Base-by-base conservation (phyloP, 2,797 vertebrate genomes). In the Bradypodion pumilum region DNA sequence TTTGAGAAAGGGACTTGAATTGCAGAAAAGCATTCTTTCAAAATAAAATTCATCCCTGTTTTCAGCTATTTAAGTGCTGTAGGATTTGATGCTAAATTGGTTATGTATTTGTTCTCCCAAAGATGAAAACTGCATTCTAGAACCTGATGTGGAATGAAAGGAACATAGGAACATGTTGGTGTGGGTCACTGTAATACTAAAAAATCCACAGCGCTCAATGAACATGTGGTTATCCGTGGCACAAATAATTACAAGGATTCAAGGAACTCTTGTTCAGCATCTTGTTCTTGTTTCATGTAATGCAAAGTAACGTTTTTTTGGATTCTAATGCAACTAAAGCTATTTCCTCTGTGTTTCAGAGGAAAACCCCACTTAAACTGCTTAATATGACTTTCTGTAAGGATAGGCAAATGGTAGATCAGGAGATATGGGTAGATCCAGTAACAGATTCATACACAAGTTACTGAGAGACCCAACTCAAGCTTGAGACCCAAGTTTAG, bases 41-140 rank as follows among this genome's bases (percentile, higher is more conserved):
- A n/a, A 2, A 40, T 40, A 7, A 37, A n/a, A 83, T 85, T 35
- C 70, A 2, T 85, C 74, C 87, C 86, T 4, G 88, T 89, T 91
- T 90, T 87, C 29, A 83, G 23, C 40, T 83, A 82, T 37, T 46
- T 93, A 81, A 84, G 7, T 1, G 80, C 83, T 69, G 32, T 84
- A 89, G 88, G 5, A 78, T 2, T 68, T 87, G 3, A 79, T 89
- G 1, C 42, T 85, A 75, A 88, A 79, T 83, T 77, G 89, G 5
- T 66, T 86, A 32, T 0, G 4, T 77, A 81, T 1, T 4, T 66
- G 66, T 75, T 86, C 44, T 86, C 27, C 6, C 74, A 5, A 65
- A 90, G 77, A 89, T 77, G 80, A 75, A 56, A 85, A 46, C 1
- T 40, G 0, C 0, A 0, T 74, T 74, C 89, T 1, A 63, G 8